Evolutionary conservation across 2,888 invertebrate genomes (phyloP), one percentile per base, ranked within the genome.

Genomic region (Sceliomorpha sp.): DNA sequence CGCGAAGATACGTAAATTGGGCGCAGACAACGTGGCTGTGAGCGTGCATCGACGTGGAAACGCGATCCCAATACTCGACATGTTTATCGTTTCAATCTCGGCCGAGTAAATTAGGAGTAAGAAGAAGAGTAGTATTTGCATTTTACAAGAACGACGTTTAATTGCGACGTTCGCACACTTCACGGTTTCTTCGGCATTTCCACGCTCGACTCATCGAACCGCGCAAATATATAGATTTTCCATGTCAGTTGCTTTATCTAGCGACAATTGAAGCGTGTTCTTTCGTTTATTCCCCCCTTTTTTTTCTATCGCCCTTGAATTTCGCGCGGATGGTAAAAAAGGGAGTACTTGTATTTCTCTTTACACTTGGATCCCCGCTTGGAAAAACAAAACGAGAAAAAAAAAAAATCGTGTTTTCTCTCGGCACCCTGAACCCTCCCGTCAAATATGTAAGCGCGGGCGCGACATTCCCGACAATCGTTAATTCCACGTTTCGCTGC

Each of bases 181-280:
- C 14, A 27, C 8, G 13, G 10, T 5, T 20, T 5, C 5, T 20
- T 26, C 8, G 10, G 26, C 8, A 8, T 15, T 32, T 14, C 27
- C 7, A 26, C 45, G 45, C 29, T 20, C 2, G 5, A 15, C 15
- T 5, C 15, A 37, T 34, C 6, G 12, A 34, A 34, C 29, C 7
- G 31, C 47, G 45, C 29, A 56, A 47, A 66, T 58, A 55, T 40
- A 55, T 24, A n/a, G n/a, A 20, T 24, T 58, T 59, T 60, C 26
- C 59, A 42, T 47, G 34, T 58, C 42, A 53, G 34, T 47, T 29
- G 59, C 37, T 60, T 60, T 48, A 60, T 60, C 48, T 14, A 39
- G 12, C 24, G 45, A 66, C 58, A 67, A 59, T 20, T 48, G 53
- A 26, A 50, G 14, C 64, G 37, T 50, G 53, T 48, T 55, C 36